A percentile compares a stretch with the other conserved stretches of the same genome.
These are phyloP conservation scores for Cyprinodon variegatus DNA, from an alignment of 2,113 vertebrate species.

Conservation along the genomic window DNA sequence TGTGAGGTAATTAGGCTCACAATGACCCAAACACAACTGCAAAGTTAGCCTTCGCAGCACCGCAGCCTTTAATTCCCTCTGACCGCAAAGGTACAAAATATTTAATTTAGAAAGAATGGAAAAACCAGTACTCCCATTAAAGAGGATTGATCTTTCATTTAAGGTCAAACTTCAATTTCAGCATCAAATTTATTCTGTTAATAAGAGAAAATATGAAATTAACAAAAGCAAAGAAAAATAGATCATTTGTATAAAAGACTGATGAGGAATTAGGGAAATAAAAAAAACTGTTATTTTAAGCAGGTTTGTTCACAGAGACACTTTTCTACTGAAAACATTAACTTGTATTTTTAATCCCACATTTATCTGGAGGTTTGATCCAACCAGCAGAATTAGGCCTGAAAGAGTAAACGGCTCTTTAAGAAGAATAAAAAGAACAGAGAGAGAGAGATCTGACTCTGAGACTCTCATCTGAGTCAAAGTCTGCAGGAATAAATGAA, in stretches of 20 bases:
- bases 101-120: too few relatives aligned
- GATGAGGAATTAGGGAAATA: too few relatives aligned
- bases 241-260: too few relatives aligned
- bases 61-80: background rate
- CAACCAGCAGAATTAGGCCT: background rate
- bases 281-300: background rate
- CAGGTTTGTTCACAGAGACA: background rate
- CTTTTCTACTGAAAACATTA: too few relatives aligned
- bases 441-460: background rate
- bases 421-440: background rate
- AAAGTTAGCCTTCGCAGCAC: conserved; percentile 41
- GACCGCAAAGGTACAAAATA: background rate
- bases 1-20: conserved; percentile 64
- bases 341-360: background rate
- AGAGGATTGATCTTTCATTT: too few relatives aligned
- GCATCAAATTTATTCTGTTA: too few relatives aligned
- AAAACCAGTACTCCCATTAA: too few relatives aligned
- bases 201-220: too few relatives aligned
- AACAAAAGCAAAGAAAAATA: too few relatives aligned
- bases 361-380: background rate
- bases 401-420: too few relatives aligned
- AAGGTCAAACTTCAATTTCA: too few relatives aligned
- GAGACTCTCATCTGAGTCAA: background rate
- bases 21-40: conserved; percentile 53
- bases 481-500: background rate